Conservation (phyloP, 2,888 invertebrate genomes). For the Chironomus riparius region DNA sequence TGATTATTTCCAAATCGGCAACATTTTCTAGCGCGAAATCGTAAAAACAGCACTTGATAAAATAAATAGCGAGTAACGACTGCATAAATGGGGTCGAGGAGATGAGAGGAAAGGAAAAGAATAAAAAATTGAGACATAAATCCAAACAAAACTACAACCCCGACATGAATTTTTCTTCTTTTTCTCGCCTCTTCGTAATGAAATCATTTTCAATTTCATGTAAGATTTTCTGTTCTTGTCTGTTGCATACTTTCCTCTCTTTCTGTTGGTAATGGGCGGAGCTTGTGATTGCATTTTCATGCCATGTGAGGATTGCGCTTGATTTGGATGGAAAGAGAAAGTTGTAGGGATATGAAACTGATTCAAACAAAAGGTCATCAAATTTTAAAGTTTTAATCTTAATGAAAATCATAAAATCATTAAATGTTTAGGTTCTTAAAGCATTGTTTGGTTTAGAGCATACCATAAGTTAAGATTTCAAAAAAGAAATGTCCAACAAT, state of each 20-base stretch:
- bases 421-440: no score
- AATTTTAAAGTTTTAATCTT: no score
- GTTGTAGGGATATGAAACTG: no score
- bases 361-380: no score
- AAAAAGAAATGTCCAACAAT: no score
- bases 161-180: neutral
- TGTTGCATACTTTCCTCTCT: neutral
- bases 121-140: constrained; percentile 24
- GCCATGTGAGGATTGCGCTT: neutral
- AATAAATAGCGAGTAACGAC: constrained; percentile 26
- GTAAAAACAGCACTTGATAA: constrained; percentile 24
- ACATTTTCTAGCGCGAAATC: constrained; percentile 17
- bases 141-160: neutral
- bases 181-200: constrained; percentile 9
- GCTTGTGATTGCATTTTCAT: neutral
- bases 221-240: neutral
- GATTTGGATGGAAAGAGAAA: neutral
- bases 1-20: constrained; percentile 20
- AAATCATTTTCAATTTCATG: constrained; percentile 18
- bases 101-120: constrained; percentile 1
- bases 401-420: no score
- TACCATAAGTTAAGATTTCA: no score
- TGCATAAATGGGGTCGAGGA: constrained; percentile 23
- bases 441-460: no score
- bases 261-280: neutral